These are phyloP conservation scores for Taurulus bubalis DNA, from an alignment of 2,113 vertebrate species.

Conservation along the genomic window DNA sequence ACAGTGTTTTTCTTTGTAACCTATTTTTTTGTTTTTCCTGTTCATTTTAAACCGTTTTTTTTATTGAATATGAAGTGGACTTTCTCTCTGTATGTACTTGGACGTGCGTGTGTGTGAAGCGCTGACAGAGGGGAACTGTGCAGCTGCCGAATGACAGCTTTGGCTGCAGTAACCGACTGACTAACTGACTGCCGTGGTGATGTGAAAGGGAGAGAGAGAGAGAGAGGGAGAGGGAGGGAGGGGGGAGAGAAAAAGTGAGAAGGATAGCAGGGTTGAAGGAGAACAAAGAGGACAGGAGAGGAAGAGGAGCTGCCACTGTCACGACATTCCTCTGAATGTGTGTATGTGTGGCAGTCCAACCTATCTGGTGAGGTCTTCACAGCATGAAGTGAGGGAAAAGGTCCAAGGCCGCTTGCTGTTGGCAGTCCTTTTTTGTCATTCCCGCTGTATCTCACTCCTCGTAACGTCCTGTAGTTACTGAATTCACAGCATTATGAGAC, in stretches of 20 bases:
- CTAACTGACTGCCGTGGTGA: background rate
- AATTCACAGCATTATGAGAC: background rate
- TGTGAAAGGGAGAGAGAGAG: slow-evolving; percentile 7
- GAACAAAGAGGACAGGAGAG: slow-evolving; percentile 35
- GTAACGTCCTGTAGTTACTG: background rate
- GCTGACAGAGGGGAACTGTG: slow-evolving; percentile 51
- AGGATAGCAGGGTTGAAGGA: background rate
- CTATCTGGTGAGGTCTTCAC: background rate
- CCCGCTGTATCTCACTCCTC: background rate
- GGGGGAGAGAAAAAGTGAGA: slow-evolving; percentile 5
- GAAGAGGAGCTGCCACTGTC: slow-evolving; percentile 6
- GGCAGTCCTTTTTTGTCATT: background rate
- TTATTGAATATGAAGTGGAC: background rate
- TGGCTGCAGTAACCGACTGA: slow-evolving; percentile 7
- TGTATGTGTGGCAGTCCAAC: background rate
- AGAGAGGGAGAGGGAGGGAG: no score
- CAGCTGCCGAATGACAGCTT: slow-evolving; percentile 60
- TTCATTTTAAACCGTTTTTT: background rate
- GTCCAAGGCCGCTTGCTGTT: background rate
- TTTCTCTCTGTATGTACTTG: background rate
- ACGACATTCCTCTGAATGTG: background rate
- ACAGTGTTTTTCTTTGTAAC: background rate
- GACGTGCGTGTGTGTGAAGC: slow-evolving; percentile 29
- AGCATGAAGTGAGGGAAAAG: background rate
- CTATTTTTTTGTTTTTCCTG: background rate